Evolutionary conservation across 2,113 vertebrate species (phyloP).

Genomic region (Anguilla japonica): DNA sequence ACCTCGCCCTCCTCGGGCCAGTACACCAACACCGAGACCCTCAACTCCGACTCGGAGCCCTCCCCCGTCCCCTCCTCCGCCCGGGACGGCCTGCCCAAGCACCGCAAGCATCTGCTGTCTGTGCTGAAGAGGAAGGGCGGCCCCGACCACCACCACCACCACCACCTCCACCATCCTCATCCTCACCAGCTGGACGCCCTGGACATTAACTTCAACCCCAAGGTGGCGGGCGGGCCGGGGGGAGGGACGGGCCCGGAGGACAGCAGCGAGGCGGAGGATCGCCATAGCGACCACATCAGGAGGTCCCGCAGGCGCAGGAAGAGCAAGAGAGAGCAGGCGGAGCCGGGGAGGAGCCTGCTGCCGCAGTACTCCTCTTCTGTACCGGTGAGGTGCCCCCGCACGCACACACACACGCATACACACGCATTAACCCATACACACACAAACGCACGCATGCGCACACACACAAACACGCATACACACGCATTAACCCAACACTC

Average conservation of each 20-base stretch:
- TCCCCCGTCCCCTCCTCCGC: slow-evolving; percentile 77
- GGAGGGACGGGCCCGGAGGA: slow-evolving; percentile 65
- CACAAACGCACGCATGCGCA: too few species aligned
- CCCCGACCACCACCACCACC: slow-evolving; percentile 43
- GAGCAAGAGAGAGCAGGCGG: slow-evolving; percentile 66
- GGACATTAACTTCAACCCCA: slow-evolving; percentile 93
- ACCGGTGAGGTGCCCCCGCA: slow-evolving; percentile 42
- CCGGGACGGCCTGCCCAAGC: slow-evolving; percentile 56
- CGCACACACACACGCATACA: too few species aligned
- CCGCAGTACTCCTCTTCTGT: slow-evolving; percentile 45
- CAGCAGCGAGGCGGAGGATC: slow-evolving; percentile 86
- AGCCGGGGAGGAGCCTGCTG: slow-evolving; percentile 52
- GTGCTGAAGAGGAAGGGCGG: slow-evolving; percentile 29
- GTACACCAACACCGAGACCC: slow-evolving; percentile 81
- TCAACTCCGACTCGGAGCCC: slow-evolving; percentile 85
- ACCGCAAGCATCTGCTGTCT: slow-evolving; percentile 47
- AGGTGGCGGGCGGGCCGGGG: slow-evolving; percentile 60
- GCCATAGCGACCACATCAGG: slow-evolving; percentile 62
- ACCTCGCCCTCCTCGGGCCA: slow-evolving; percentile 78
- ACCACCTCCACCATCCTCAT: slow-evolving; percentile 31
- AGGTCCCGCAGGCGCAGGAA: slow-evolving; percentile 77
- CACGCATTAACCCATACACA: too few species aligned
- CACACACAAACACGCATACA: too few species aligned
- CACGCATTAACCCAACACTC: too few species aligned
- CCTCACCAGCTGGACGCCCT: slow-evolving; percentile 64